Evolutionary conservation across 2,113 vertebrate genomes (phyloP).

Genomic region (Malurus alboscapulatus): DNA sequence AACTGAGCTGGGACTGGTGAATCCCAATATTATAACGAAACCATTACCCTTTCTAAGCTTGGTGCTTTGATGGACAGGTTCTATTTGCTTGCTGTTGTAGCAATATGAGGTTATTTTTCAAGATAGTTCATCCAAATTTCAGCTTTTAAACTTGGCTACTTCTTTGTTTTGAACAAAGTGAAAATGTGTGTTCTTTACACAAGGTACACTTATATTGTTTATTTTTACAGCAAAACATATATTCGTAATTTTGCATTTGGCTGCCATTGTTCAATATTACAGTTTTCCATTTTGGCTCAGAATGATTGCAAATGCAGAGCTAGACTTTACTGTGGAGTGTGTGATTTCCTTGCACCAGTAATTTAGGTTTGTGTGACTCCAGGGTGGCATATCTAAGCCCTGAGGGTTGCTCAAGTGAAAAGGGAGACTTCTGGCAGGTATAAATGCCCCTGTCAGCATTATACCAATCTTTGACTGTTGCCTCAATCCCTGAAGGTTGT

Average conservation of each 20-base stretch:
- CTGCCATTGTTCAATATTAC: neutral
- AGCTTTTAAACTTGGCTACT: neutral
- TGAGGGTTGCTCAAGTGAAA: neutral
- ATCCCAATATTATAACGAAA: neutral
- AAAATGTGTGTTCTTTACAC: neutral
- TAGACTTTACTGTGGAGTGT: neutral
- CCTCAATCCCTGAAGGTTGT: neutral
- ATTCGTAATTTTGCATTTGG: neutral
- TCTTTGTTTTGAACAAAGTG: neutral
- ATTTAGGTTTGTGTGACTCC: neutral
- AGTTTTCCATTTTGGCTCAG: neutral
- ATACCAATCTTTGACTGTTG: neutral
- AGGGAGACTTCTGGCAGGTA: neutral
- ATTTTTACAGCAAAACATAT: neutral
- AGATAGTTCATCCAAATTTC: neutral
- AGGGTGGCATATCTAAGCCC: neutral
- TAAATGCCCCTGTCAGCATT: conserved; percentile 10
- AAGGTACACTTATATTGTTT: neutral
- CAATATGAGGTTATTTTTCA: neutral
- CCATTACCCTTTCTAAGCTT: neutral
- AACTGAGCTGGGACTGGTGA: neutral
- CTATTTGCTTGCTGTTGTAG: neutral
- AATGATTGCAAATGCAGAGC: neutral
- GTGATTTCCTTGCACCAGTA: neutral
- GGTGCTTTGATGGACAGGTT: neutral